Conservation (phyloP, 2,797 vertebrate species). For the Buphagus erythrorhynchus region DNA sequence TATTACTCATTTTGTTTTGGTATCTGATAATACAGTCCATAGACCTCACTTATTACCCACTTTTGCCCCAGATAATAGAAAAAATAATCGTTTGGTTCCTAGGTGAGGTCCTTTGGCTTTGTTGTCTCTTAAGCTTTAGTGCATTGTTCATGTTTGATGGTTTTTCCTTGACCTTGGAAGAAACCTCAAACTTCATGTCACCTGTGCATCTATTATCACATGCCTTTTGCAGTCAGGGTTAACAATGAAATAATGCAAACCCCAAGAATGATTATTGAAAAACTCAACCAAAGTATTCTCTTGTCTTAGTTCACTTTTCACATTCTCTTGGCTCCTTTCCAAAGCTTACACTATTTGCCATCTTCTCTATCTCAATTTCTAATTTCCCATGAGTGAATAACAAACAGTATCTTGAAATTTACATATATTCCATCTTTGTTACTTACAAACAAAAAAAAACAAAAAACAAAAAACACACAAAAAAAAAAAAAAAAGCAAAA, state of each 20-base stretch:
- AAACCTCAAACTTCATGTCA: background rate
- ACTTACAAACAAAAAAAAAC: background rate
- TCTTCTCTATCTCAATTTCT: background rate
- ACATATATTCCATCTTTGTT: background rate
- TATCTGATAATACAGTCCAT: background rate
- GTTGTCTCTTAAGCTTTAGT: background rate
- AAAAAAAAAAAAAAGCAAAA: too few species aligned
- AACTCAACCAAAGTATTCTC: background rate
- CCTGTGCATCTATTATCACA: background rate
- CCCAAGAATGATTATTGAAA: background rate
- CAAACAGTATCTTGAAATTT: background rate
- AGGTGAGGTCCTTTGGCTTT: background rate
- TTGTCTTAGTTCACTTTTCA: background rate
- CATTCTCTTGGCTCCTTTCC: background rate
- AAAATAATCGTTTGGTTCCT: background rate
- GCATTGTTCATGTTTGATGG: background rate
- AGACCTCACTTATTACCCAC: background rate
- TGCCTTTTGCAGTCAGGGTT: background rate
- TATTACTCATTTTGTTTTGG: background rate
- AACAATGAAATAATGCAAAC: background rate
- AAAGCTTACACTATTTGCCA: background rate
- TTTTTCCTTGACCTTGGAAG: background rate
- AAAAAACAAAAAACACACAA: background rate
- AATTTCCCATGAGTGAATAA: background rate
- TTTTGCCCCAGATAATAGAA: background rate